A percentile compares a stretch with the other conserved stretches of the same genome.
Conservation (phyloP, 2,113 vertebrate species). For the Myiagra hebetior region DNA sequence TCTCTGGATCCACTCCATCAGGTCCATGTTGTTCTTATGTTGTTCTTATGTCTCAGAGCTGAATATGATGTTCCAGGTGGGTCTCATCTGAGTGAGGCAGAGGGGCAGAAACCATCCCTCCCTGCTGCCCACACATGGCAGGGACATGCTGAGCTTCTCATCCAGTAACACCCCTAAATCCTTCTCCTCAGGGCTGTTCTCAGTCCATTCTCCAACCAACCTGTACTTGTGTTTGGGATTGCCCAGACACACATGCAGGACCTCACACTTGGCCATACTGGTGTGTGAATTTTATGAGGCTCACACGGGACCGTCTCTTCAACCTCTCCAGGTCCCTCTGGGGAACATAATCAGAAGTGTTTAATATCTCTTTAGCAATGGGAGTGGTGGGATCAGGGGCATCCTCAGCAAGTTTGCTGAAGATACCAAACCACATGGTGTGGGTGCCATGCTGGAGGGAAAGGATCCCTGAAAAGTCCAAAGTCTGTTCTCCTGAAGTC, state of each 20-base stretch:
- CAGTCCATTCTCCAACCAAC: background rate
- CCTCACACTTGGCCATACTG: background rate
- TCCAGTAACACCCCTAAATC: background rate
- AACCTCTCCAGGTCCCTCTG: background rate
- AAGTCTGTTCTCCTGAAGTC: background rate
- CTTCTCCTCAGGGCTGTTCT: background rate
- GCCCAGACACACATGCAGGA: background rate
- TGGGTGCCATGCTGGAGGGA: background rate
- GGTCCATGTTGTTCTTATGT: background rate
- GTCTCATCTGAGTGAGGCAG: background rate
- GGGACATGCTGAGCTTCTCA: background rate
- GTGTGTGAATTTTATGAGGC: background rate
- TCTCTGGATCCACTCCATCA: background rate
- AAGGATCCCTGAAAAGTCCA: background rate
- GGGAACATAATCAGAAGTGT: too few relatives aligned
- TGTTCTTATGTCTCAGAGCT: background rate
- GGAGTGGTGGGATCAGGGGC: background rate
- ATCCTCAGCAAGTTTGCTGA: background rate
- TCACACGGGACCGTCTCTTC: background rate
- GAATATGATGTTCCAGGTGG: background rate
- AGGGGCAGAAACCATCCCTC: background rate
- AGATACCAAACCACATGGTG: background rate
- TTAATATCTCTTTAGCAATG: background rate
- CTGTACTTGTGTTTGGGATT: background rate
- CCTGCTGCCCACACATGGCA: background rate